Base-by-base conservation (phyloP, 2,888 invertebrate genomes). In the Thecocarcelia acutangulata region DNA sequence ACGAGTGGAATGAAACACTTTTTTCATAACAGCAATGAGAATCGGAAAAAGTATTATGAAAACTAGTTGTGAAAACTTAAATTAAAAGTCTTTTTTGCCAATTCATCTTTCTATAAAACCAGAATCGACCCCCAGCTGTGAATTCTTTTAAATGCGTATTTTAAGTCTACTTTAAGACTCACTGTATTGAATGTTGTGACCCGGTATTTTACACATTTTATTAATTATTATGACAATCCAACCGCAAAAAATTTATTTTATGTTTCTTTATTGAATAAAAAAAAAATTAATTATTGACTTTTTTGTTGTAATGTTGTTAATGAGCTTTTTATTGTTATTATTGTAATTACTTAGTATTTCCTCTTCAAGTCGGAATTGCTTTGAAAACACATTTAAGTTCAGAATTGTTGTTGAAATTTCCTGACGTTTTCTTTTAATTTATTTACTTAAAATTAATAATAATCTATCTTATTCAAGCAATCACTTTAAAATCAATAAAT, bases 341-440 rank as follows among this genome's bases (percentile, higher is more conserved):
- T 66, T 24, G 48, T 40, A 42, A 13, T 46, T 61, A 12, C 48
- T 40, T 12, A 33, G 56, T 52, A 50, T 58, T 69, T 77, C 77
- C 69, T 77, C 12, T 13, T 40, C 42, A 69, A 64, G 48, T 33
- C 74, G 64, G 74, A 78, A 59, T 68, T 33, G 54, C 63, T 54
- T 33, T 21, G 2, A 15, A 37, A 48, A 70, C 33, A 58, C 42
- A 17, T 68, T 15, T 17, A 13, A 17, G 17, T 8, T 46, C 24
- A 44, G 6, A 33, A 13, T 6, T 21, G 13, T 37, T 33, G 6
- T 33, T 9, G 33, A 33, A 21, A 19, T 56, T 74, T 56, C 46
- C 64, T 64, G 54, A 56, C 15, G 9, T 54, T 37, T 40, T 15
- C 54, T 54, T 54, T 11, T 33, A 33, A 33, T 33, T 50, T 21